These are phyloP conservation scores for Drosophila teissieri DNA, from an alignment of 1,140 invertebrate genomes.

Conservation along the genomic window DNA sequence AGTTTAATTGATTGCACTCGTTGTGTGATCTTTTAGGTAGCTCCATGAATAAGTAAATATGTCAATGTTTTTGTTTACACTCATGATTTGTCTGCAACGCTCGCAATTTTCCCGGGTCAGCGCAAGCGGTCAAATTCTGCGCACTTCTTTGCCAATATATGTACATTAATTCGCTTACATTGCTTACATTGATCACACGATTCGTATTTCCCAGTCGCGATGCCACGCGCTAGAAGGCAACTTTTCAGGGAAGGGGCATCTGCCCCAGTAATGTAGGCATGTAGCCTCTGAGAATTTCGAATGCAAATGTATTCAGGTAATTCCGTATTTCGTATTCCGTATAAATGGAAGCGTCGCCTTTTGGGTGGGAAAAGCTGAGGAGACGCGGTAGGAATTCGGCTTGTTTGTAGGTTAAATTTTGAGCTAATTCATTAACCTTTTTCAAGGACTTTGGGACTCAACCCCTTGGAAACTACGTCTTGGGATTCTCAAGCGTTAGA, in stretches of 20 bases:
- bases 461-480: background rate
- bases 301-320: constrained; percentile 54
- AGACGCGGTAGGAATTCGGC: constrained; percentile 6
- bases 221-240: constrained; percentile 53
- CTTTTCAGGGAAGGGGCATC: background rate
- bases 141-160: background rate
- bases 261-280: constrained; percentile 1
- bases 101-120: constrained; percentile 58
- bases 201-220: constrained; percentile 34
- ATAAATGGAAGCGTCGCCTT: constrained; percentile 23
- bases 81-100: constrained; percentile 59
- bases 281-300: constrained; percentile 14
- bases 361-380: constrained; percentile 3
- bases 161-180: constrained; percentile 59
- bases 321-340: constrained; percentile 37
- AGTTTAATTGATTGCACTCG: constrained; percentile 59
- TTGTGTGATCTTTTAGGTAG: background rate
- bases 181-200: constrained; percentile 55
- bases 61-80: constrained; percentile 53
- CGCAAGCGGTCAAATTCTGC: constrained; percentile 24
- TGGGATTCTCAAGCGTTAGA: background rate
- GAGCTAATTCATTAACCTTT: background rate
- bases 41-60: constrained; percentile 2
- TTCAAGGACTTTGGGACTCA: too few species aligned
- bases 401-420: constrained; percentile 10